A percentile compares a stretch with the other conserved stretches of the same genome.
Conservation (phyloP, 2,797 vertebrate genomes). For the Rhincodon typus region DNA sequence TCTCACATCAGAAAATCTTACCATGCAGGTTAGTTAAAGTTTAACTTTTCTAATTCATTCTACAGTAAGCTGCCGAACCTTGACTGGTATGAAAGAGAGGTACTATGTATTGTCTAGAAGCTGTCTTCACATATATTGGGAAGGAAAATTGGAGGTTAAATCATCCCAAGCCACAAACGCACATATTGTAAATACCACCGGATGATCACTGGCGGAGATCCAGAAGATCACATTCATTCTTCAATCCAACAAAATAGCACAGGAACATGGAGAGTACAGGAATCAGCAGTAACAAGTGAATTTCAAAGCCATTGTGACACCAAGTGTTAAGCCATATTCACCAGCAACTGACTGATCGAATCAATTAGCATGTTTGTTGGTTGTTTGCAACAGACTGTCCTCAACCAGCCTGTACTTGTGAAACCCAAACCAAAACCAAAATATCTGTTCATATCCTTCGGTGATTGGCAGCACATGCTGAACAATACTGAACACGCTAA, state of each 20-base stretch:
- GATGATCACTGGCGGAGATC: background rate
- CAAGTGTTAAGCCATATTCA: too few species aligned
- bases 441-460: too few species aligned
- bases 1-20: background rate
- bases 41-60: background rate
- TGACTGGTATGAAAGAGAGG: background rate
- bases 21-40: background rate
- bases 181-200: background rate
- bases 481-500: too few species aligned
- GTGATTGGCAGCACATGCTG: too few species aligned
- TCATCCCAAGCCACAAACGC: background rate
- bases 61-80: background rate
- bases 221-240: background rate
- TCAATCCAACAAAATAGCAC: background rate
- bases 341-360: too few species aligned
- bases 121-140: background rate
- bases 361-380: too few species aligned
- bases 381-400: too few species aligned
- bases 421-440: too few species aligned
- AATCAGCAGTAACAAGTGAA: background rate
- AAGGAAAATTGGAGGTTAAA: background rate
- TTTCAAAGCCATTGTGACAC: too few species aligned
- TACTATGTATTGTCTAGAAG: background rate
- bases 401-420: too few species aligned
- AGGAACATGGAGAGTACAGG: background rate